phyloP scores from a whole-genome alignment of 2,888 invertebrate genomes.

The Conchocele bisecta region DNA sequence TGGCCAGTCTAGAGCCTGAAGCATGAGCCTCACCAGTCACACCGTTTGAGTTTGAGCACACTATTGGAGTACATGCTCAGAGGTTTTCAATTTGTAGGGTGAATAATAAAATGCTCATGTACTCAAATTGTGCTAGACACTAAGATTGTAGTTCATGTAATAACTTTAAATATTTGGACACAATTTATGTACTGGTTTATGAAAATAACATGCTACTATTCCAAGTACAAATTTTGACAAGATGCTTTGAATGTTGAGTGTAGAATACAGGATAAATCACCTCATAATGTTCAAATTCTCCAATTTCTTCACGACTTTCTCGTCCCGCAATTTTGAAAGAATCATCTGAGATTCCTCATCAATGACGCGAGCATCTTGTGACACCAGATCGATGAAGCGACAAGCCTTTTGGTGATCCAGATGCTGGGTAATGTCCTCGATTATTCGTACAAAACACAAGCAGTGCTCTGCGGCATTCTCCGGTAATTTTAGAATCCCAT shows the following conservation, averaged over 20 bases:
- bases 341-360: conserved; percentile 63
- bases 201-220: neutral
- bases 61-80: too few species aligned
- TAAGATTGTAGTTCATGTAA: too few species aligned
- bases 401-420: conserved; percentile 60
- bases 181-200: too few species aligned
- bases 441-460: conserved; percentile 68
- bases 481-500: conserved; percentile 61
- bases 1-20: too few species aligned
- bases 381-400: conserved; percentile 65
- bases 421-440: conserved; percentile 64
- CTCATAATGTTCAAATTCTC: conserved; percentile 45
- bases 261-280: too few species aligned
- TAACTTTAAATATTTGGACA: too few species aligned
- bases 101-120: too few species aligned
- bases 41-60: too few species aligned
- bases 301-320: conserved; percentile 53
- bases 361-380: conserved; percentile 26
- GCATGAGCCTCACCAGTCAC: too few species aligned
- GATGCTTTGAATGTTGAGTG: too few species aligned
- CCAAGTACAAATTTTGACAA: neutral
- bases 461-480: conserved; percentile 61
- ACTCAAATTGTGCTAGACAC: too few species aligned
- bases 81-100: too few species aligned
- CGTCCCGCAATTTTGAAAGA: conserved; percentile 60